Conservation (phyloP, 53 echinoderm and acorn worm genomes). For the Holothuria scabra region DNA sequence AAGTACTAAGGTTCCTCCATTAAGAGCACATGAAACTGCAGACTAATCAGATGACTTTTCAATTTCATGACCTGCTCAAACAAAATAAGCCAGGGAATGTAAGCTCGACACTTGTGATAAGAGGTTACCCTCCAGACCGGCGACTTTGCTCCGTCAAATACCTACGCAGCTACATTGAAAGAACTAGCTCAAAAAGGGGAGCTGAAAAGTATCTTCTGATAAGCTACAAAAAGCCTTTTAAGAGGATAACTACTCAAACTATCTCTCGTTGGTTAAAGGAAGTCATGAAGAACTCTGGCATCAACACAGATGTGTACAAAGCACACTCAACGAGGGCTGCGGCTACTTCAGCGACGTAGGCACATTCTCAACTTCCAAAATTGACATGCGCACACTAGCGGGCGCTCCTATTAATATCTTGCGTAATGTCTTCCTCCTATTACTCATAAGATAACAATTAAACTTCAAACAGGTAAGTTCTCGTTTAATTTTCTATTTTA, state of each 20-base stretch:
- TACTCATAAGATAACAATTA: too few species aligned
- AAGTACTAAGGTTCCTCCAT: too few species aligned
- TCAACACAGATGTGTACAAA: constrained; percentile 42
- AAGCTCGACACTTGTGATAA: neutral
- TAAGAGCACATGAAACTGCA: too few species aligned
- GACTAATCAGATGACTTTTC: constrained; percentile 2
- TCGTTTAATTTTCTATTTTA: too few species aligned
- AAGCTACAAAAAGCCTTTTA: constrained; percentile 10
- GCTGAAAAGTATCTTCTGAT: constrained; percentile 8
- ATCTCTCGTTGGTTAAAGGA: constrained; percentile 1
- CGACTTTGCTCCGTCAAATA: neutral
- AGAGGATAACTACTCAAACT: constrained; percentile 1
- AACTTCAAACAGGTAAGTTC: too few species aligned
- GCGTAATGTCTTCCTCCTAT: too few species aligned
- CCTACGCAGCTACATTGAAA: neutral
- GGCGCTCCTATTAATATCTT: too few species aligned
- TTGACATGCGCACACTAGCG: too few species aligned
- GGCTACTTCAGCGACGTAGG: neutral
- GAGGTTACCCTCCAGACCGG: constrained; percentile 10
- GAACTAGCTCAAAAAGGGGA: neutral
- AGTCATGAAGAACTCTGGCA: constrained; percentile 27
- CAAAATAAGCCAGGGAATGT: constrained; percentile 28
- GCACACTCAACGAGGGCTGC: constrained; percentile 45
- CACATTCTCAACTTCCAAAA: too few species aligned
- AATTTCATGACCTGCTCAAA: constrained; percentile 3